phyloP scores from a whole-genome alignment of 2,113 vertebrate genomes.

The Eurystomus gularis region DNA sequence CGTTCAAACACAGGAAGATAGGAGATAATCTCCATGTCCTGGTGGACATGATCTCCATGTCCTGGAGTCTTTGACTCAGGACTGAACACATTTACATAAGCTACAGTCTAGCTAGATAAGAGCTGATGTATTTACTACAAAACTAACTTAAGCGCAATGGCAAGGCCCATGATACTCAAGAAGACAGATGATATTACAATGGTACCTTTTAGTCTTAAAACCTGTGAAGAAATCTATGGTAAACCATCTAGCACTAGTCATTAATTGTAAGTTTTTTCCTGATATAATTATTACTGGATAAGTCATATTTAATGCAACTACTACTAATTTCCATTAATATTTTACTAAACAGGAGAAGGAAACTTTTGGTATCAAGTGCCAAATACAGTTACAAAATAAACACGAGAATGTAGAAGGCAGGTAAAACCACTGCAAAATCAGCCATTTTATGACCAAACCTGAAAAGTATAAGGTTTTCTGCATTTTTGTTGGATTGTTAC shows the following conservation, averaged over 20 bases:
- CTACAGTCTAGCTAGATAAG: background rate
- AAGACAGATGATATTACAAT: background rate
- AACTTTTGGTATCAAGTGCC: too few relatives aligned
- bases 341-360: too few relatives aligned
- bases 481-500: too few relatives aligned
- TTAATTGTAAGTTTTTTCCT: background rate
- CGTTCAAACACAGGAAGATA: background rate
- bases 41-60: background rate
- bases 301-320: background rate
- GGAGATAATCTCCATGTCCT: background rate
- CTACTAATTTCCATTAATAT: too few relatives aligned
- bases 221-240: background rate
- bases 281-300: background rate
- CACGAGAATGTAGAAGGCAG: too few relatives aligned
- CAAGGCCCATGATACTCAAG: background rate
- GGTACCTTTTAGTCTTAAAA: background rate
- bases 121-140: background rate
- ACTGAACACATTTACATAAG: background rate
- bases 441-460: too few relatives aligned
- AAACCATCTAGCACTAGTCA: background rate
- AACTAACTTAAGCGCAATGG: background rate
- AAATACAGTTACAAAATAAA: too few relatives aligned
- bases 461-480: too few relatives aligned
- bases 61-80: background rate
- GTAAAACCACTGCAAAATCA: too few relatives aligned